Evolutionary conservation across 2,888 invertebrate species (phyloP).

Genomic region (Holacanthella duospinosa): DNA sequence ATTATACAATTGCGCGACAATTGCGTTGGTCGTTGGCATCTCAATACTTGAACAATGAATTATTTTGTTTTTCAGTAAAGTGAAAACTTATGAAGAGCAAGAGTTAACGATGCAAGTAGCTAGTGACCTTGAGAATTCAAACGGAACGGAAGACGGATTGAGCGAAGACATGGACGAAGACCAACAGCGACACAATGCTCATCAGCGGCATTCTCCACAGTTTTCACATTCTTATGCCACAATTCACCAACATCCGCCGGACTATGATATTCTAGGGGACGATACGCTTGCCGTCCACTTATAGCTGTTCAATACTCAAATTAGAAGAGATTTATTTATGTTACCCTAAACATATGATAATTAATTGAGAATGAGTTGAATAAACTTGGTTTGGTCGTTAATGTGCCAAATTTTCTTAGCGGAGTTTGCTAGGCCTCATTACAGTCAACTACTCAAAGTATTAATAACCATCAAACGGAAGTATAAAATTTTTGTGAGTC

Average conservation of each 20-base stretch:
- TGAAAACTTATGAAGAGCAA: slow-evolving; percentile 81
- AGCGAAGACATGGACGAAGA: slow-evolving; percentile 3
- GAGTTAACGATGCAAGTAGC: slow-evolving; percentile 89
- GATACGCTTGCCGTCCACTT: slow-evolving; percentile 34
- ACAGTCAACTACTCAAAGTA: too few species aligned
- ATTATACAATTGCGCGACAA: too few species aligned
- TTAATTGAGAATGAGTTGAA: too few species aligned
- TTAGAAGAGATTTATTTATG: not conserved
- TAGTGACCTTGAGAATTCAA: slow-evolving; percentile 54
- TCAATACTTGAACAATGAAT: too few species aligned
- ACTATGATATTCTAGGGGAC: slow-evolving; percentile 29
- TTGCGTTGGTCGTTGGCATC: not conserved
- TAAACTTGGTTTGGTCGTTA: too few species aligned
- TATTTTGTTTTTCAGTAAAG: slow-evolving; percentile 49
- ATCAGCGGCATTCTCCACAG: slow-evolving; percentile 24
- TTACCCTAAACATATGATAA: not conserved
- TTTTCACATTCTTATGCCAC: slow-evolving; percentile 36
- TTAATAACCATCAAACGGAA: too few species aligned
- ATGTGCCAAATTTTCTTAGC: too few species aligned
- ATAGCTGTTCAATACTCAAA: slow-evolving; percentile 5
- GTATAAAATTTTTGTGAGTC: too few species aligned
- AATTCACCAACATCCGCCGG: slow-evolving; percentile 30
- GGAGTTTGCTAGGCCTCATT: too few species aligned
- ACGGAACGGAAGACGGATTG: slow-evolving; percentile 28
- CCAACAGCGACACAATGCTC: slow-evolving; percentile 10